These are phyloP conservation scores for Muscicapa striata DNA, from an alignment of 2,797 vertebrate species.

Conservation along the genomic window DNA sequence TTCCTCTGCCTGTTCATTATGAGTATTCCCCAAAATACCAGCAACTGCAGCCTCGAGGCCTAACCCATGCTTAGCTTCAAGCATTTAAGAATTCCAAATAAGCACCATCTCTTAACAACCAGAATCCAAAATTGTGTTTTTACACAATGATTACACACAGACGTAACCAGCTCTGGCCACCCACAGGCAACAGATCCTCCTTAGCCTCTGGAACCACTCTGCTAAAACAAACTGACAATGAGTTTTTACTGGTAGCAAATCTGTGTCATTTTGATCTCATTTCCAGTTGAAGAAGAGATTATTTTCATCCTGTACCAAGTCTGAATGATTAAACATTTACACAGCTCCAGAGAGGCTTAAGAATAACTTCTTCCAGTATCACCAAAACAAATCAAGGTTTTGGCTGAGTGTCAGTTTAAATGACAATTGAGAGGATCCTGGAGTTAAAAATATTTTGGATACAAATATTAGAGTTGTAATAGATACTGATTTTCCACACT, in stretches of 20 bases:
- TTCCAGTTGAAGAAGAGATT: neutral
- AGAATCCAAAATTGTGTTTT: neutral
- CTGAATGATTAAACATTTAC: neutral
- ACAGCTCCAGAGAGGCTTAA: neutral
- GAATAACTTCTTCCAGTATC: neutral
- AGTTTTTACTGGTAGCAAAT: neutral
- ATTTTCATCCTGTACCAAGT: neutral
- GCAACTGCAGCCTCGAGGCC: neutral
- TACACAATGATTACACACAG: neutral
- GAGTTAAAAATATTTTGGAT: neutral
- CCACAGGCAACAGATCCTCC: neutral
- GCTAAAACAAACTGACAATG: neutral
- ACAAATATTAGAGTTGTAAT: neutral
- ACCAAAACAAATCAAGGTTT: neutral
- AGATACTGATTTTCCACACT: neutral
- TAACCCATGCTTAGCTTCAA: neutral
- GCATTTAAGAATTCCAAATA: neutral
- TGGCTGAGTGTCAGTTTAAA: neutral
- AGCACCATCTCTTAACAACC: neutral
- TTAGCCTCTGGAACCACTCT: neutral
- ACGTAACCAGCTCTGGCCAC: neutral
- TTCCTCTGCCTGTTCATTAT: neutral
- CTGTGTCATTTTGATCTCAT: neutral
- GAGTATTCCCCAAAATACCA: neutral
- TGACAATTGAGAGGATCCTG: neutral